Conservation (phyloP, 2,888 invertebrate species). For the Archips xylosteana region DNA sequence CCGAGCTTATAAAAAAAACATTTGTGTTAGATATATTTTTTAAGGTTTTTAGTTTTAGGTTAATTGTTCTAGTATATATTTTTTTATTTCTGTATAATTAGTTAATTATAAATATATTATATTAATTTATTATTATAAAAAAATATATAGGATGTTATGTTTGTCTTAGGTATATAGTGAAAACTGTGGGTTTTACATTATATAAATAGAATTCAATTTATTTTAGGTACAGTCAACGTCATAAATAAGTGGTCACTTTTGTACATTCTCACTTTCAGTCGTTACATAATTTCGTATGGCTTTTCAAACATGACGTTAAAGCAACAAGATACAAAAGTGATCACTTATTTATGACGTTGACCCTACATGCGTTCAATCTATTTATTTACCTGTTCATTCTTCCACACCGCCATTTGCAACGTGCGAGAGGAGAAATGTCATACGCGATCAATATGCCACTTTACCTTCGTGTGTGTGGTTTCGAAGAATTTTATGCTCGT, state of each 20-base stretch:
- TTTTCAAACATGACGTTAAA: too few relatives aligned
- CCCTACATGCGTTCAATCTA: conserved; percentile 12
- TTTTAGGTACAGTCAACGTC: background rate
- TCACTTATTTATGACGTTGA: too few relatives aligned
- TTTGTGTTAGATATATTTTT: background rate
- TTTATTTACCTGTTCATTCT: conserved; percentile 33
- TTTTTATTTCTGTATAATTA: too few relatives aligned
- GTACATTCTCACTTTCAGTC: too few relatives aligned
- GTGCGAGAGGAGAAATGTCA: conserved; percentile 24
- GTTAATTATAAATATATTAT: too few relatives aligned
- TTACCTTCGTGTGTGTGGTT: conserved; percentile 8
- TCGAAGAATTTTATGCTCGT: conserved; percentile 1
- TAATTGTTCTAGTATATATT: too few relatives aligned
- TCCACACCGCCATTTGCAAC: conserved; percentile 30
- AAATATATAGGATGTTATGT: too few relatives aligned
- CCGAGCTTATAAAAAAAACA: conserved; percentile 10
- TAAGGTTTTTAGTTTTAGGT: background rate
- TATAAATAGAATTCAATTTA: conserved; percentile 20
- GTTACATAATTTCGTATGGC: too few relatives aligned
- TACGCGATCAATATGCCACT: conserved; percentile 32
- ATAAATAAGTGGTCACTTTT: too few relatives aligned
- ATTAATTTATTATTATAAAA: too few relatives aligned
- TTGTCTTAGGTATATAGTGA: background rate
- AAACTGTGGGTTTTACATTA: background rate
- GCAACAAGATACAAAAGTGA: too few relatives aligned